These are phyloP conservation scores for Brienomyrus brachyistius DNA, from an alignment of 2,113 vertebrate genomes.

Conservation along the genomic window DNA sequence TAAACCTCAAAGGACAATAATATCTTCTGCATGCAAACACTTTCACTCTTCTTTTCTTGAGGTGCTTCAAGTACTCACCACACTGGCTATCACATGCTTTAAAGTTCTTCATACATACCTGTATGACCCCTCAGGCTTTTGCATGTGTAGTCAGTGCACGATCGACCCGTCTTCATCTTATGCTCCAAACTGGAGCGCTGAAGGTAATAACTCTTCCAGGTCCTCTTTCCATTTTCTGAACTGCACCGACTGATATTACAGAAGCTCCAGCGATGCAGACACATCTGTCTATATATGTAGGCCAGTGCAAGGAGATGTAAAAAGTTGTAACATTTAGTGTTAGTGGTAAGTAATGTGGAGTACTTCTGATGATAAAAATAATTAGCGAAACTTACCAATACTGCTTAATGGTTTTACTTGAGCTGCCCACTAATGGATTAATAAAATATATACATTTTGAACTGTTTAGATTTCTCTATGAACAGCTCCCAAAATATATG, in stretches of 20 bases:
- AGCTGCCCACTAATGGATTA: not conserved
- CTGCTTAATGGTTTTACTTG: not conserved
- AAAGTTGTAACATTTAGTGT: not conserved
- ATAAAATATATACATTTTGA: not conserved
- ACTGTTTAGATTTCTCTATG: not conserved
- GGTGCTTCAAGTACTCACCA: not conserved
- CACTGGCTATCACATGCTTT: not conserved
- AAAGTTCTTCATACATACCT: constrained; percentile 32
- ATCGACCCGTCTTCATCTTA: constrained; percentile 58
- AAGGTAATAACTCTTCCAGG: constrained; percentile 69
- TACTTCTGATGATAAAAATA: not conserved
- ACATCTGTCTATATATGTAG: constrained; percentile 53
- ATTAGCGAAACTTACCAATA: not conserved
- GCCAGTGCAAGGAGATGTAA: no score
- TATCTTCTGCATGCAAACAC: not conserved
- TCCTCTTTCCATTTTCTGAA: constrained; percentile 37
- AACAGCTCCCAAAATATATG: not conserved
- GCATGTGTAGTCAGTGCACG: constrained; percentile 60
- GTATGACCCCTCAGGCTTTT: constrained; percentile 65
- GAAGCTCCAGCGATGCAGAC: constrained; percentile 64
- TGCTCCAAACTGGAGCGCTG: constrained; percentile 56
- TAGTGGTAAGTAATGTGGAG: not conserved
- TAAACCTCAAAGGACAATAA: not conserved
- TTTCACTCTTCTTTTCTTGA: not conserved
- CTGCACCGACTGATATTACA: constrained; percentile 50